Evolutionary conservation across 2,888 invertebrate species (phyloP), one percentile per base, ranked within the genome.

Genomic region (Priapulus caudatus): DNA sequence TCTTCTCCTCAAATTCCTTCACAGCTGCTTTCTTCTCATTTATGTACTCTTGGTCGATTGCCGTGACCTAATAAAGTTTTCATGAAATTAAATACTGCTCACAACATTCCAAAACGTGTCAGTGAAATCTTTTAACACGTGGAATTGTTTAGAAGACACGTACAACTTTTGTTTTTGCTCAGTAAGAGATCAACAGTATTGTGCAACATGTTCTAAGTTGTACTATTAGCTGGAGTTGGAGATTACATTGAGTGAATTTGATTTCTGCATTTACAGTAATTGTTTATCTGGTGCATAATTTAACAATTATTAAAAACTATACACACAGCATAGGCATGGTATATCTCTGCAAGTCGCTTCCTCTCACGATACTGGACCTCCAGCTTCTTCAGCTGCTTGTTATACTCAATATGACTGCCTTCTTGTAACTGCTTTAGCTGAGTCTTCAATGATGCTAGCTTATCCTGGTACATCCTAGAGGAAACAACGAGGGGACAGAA

Each of bases 1-100:
- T 90, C 70, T 92, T 91, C 65, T 95, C 92, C 65, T 93, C 92
- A 74, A 88, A 91, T 66, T 95, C 93, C 67, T 88, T 86, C 0
- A 81, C 83, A 0, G 91, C 86, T 5, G 86, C 83, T 67, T 86
- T 86, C 66, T 88, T 89, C 67, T 95, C 93, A 33, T 81, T 78
- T 57, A 84, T 77, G 65, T 85, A 92, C 64, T 93, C 92, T 53
- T 82, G 78, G 63, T 93, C 90, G 0, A 89, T 84, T 61, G 86
- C 83, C 58, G 91, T 89, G 45, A 82, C 79, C 74, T 90, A 62
- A 77, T 64, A 58, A 20, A 16, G 16, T 20, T 1, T 47, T n/a
- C 15, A n/a, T n/a, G n/a, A n/a, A n/a, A n/a, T n/a, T n/a, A n/a
- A n/a, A n/a, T n/a, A n/a, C n/a, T n/a, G 33, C 15, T 33, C 15